Percentiles rank a stretch among this genome's conserved stretches.
These are phyloP conservation scores for Caenorhabditis panamensis DNA, from an alignment of 2,888 invertebrate genomes.

Conservation along the genomic window DNA sequence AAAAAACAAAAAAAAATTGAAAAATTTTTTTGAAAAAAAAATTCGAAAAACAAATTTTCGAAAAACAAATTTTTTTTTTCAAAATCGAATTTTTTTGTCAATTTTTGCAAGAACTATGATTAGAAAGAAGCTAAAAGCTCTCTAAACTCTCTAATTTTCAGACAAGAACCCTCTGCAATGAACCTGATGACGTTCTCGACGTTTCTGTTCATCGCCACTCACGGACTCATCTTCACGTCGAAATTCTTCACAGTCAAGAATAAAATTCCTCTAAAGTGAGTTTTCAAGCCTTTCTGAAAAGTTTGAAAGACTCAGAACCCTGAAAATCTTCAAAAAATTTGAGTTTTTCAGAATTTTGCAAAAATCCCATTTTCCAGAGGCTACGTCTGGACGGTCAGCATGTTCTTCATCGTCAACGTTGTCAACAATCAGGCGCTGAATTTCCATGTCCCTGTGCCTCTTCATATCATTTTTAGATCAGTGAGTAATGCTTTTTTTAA, in stretches of 20 bases:
- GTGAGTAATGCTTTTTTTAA: slow-evolving; percentile 82
- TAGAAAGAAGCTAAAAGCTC: no score
- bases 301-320: slow-evolving; percentile 13
- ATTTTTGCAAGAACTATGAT: no score
- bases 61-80: no score
- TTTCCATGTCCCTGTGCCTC: slow-evolving; percentile 96
- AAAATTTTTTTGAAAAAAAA: neutral
- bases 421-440: slow-evolving; percentile 93
- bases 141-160: no score
- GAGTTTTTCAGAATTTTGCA: no score
- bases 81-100: slow-evolving; percentile 1
- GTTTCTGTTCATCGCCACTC: slow-evolving; percentile 91
- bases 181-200: slow-evolving; percentile 96
- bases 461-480: slow-evolving; percentile 98
- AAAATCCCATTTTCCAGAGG: slow-evolving; percentile 83
- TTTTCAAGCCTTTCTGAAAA: neutral
- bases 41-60: neutral
- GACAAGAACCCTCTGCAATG: slow-evolving; percentile 92
- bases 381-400: slow-evolving; percentile 89
- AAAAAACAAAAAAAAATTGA: neutral
- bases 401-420: slow-evolving; percentile 94
- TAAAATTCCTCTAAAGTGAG: slow-evolving; percentile 85
- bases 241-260: slow-evolving; percentile 90
- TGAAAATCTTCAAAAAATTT: no score
- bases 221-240: slow-evolving; percentile 89